A percentile compares a stretch with the other conserved stretches of the same genome.
Conservation (phyloP, 2,888 invertebrate genomes). For the Apotomis turbidana region DNA sequence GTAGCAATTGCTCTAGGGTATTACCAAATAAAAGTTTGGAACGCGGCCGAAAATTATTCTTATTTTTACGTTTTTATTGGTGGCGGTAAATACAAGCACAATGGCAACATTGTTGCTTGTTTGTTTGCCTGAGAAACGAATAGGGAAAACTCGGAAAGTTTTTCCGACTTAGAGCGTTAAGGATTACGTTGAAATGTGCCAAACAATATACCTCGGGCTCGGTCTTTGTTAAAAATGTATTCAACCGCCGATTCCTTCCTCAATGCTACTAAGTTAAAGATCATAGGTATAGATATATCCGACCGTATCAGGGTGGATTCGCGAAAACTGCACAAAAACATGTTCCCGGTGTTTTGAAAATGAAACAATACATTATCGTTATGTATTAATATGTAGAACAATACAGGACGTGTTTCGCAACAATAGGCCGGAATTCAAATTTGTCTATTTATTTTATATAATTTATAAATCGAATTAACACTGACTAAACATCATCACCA, state of each 20-base stretch:
- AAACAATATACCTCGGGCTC: constrained; percentile 16
- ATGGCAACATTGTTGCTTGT: constrained; percentile 49
- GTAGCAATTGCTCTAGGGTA: constrained; percentile 79
- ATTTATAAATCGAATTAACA: too few relatives aligned
- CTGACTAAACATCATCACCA: too few relatives aligned
- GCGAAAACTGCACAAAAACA: too few relatives aligned
- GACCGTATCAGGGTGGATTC: too few relatives aligned
- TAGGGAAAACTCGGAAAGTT: constrained; percentile 33
- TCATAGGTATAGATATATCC: neutral
- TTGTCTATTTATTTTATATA: too few relatives aligned
- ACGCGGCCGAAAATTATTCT: constrained; percentile 67
- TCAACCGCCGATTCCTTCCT: constrained; percentile 3
- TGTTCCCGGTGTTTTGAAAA: too few relatives aligned
- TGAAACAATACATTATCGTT: too few relatives aligned
- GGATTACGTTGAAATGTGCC: constrained; percentile 28
- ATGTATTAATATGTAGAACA: too few relatives aligned
- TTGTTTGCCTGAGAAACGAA: constrained; percentile 40
- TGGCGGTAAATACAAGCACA: constrained; percentile 54
- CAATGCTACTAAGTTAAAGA: neutral
- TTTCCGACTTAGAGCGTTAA: constrained; percentile 23
- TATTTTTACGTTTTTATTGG: constrained; percentile 59
- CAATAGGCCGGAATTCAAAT: too few relatives aligned
- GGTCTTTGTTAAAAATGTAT: constrained; percentile 8
- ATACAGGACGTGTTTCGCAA: too few relatives aligned
- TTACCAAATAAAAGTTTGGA: constrained; percentile 78